Evolutionary conservation across 2,113 vertebrate genomes (phyloP), one percentile per base, ranked within the genome.

Genomic region (Suncus etruscus): DNA sequence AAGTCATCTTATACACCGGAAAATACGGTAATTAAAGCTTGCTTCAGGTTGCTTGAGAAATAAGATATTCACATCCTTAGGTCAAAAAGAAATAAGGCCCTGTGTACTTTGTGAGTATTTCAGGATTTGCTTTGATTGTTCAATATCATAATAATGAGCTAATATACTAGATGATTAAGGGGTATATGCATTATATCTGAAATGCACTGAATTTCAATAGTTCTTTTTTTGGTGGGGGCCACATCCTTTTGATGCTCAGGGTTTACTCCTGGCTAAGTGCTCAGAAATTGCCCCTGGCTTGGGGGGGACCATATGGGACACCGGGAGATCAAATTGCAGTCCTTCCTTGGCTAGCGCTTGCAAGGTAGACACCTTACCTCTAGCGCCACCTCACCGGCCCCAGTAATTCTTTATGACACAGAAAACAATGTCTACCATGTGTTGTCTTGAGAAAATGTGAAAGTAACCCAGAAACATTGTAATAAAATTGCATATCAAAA

Each of bases 71-170:
- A 63, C 14, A 80, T 87, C 14, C 18, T 39, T 11, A 3, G 68
- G 8, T 0, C 32, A 94, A 29, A 15, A 32, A 81, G 50, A 66
- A 25, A 29, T 22, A 82, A 83, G 73, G 18, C 2, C 11, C 24
- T 22, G 14, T 12, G 4, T 65, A 3, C 79, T 86, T 86, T 83
- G 48, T 54, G 5, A 9, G 73, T 0, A 87, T 63, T 82, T 91
- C 29, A 72, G 78, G 84, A 22, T 66, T 65, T 27, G 32, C 51
- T 27, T 83, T 51, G 11, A 47, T 58, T 86, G 14, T 32, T 61
- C 89, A 80, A 45, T 83, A 94, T 29, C 91, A 4, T 11, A 91
- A 63, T 84, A 91, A 85, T 32, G 47, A 91, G 76, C 3, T 48
- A 86, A 48, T 12, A 85, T 39, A 15, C 12, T 7, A 77, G 20